phyloP scores from a whole-genome alignment of 2,888 invertebrate genomes.

The Epiperipatus broadwayi region DNA sequence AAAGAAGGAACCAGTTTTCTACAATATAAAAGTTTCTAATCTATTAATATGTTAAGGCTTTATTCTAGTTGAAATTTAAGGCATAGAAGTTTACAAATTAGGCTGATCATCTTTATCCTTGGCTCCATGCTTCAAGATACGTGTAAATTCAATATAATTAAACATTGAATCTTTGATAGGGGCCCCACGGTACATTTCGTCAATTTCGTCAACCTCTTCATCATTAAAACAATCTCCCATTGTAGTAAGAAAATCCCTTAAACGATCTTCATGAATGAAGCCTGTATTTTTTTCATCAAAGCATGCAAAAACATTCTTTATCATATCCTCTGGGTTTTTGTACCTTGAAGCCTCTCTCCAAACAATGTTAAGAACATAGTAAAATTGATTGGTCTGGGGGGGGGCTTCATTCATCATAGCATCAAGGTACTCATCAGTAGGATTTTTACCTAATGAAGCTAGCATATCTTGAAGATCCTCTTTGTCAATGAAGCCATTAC shows the following conservation, averaged over 20 bases:
- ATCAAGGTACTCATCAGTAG: conserved; percentile 84
- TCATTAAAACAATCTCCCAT: conserved; percentile 83
- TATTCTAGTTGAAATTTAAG: background rate
- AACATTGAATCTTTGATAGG: conserved; percentile 82
- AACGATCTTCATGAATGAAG: conserved; percentile 73
- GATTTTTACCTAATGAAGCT: conserved; percentile 92
- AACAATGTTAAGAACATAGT: conserved; percentile 98
- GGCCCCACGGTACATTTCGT: conserved; percentile 96
- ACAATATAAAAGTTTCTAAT: no score
- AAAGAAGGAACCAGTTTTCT: no score
- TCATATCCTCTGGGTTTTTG: conserved; percentile 93
- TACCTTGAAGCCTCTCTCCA: conserved; percentile 92
- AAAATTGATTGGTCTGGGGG: conserved; percentile 95
- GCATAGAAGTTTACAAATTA: no score
- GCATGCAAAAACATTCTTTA: conserved; percentile 96
- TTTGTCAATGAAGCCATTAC: conserved; percentile 96
- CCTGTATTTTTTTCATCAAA: conserved; percentile 94
- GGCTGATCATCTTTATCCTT: conserved; percentile 89
- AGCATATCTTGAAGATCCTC: conserved; percentile 98
- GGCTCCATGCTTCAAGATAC: conserved; percentile 95
- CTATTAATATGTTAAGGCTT: conserved; percentile 7
- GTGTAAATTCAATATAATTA: conserved; percentile 94
- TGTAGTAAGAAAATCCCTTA: conserved; percentile 80
- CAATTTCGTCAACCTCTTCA: conserved; percentile 67
- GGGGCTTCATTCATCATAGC: conserved; percentile 98